A percentile compares a stretch with the other conserved stretches of the same genome.
These are phyloP conservation scores for Drosophila vallismaia DNA, from an alignment of 2,888 invertebrate species.

Conservation along the genomic window DNA sequence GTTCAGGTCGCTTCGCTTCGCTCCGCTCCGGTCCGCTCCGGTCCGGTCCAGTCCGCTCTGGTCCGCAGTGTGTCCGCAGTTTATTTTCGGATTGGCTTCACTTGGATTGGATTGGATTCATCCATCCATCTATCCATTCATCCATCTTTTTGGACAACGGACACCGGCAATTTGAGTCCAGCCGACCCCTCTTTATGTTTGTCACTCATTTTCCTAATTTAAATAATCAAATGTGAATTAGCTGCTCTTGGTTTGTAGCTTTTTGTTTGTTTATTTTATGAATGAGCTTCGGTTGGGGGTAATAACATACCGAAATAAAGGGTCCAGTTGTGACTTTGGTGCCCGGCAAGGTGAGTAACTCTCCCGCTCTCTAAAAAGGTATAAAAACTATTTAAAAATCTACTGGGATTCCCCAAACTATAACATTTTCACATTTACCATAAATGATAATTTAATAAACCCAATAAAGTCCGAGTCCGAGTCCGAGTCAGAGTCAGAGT, in stretches of 20 bases:
- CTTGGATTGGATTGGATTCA: background rate
- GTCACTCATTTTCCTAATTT: conserved; percentile 78
- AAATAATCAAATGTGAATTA: conserved; percentile 73
- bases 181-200: conserved; percentile 44
- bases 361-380: background rate
- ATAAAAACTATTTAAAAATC: background rate
- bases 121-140: background rate
- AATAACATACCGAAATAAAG: background rate
- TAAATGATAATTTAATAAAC: background rate
- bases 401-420: background rate
- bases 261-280: conserved; percentile 5
- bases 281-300: conserved; percentile 50
- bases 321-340: conserved; percentile 11
- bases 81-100: conserved; percentile 26
- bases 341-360: conserved; percentile 14
- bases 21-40: conserved; percentile 10
- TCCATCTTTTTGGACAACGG: conserved; percentile 51
- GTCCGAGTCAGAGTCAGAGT: background rate
- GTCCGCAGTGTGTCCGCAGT: conserved; percentile 2
- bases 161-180: conserved; percentile 52
- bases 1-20: conserved; percentile 21
- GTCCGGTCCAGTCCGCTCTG: conserved; percentile 4
- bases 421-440: too few relatives aligned
- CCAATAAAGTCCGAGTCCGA: too few relatives aligned
- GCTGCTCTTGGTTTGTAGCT: too few relatives aligned